Conservation (phyloP, 2,888 invertebrate species). For the Drosophila koepferae region DNA sequence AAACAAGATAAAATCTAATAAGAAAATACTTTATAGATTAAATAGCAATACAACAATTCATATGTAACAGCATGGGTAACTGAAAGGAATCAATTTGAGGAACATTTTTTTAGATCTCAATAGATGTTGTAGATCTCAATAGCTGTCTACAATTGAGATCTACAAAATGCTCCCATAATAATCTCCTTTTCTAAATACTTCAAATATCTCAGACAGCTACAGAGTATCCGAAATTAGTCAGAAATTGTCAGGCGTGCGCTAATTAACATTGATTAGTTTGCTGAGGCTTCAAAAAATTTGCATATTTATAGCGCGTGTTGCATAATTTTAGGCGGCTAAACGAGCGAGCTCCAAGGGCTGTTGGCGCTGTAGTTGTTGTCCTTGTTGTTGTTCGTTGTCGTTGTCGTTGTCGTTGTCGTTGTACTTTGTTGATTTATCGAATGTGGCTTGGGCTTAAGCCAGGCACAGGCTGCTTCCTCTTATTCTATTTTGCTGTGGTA, state of each 20-base stretch:
- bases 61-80: no score
- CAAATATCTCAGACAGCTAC: background rate
- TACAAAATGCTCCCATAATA: background rate
- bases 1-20: no score
- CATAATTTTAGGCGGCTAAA: conserved; percentile 60
- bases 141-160: no score
- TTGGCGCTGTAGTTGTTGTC: conserved; percentile 14
- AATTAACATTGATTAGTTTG: conserved; percentile 73
- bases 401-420: conserved; percentile 20
- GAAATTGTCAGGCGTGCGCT: conserved; percentile 52
- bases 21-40: no score
- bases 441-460: conserved; percentile 35
- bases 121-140: no score
- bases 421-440: conserved; percentile 61
- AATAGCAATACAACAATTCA: no score
- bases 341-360: conserved; percentile 58
- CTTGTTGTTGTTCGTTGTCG: conserved; percentile 5
- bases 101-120: no score
- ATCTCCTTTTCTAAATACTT: background rate
- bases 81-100: no score
- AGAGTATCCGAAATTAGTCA: conserved; percentile 8
- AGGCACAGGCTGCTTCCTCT: conserved; percentile 7
- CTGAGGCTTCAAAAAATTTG: conserved; percentile 50
- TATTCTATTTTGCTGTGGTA: conserved; percentile 16
- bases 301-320: conserved; percentile 69